Conservation (phyloP, 1,140 invertebrate species). For the Octopus sinensis region DNA sequence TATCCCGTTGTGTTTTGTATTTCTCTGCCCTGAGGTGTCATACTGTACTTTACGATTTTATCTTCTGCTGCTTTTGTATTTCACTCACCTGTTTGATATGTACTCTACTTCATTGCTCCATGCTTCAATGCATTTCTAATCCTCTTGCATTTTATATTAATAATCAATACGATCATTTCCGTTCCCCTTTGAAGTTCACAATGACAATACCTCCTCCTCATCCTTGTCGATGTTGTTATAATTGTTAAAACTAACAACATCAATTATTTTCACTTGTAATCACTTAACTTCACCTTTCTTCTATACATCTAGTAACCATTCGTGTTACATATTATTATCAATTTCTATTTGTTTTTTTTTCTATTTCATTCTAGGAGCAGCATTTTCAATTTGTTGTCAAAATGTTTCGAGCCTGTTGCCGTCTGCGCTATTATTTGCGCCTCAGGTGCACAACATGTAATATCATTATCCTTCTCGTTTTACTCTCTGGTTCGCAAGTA, state of each 20-base stretch:
- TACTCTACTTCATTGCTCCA: background rate
- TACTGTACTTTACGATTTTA: background rate
- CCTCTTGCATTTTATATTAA: background rate
- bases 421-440: background rate
- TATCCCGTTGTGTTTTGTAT: background rate
- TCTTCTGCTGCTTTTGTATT: background rate
- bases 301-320: background rate
- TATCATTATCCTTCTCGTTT: background rate
- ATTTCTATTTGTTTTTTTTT: background rate
- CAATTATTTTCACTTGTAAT: background rate
- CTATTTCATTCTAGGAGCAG: background rate
- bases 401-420: conserved; percentile 8
- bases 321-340: background rate
- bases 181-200: background rate
- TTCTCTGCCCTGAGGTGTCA: background rate
- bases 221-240: background rate
- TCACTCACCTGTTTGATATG: background rate
- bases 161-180: background rate
- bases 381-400: background rate
- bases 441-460: background rate
- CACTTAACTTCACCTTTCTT: background rate
- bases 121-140: background rate
- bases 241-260: background rate
- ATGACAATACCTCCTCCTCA: background rate
- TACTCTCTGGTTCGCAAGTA: background rate